phyloP scores from a whole-genome alignment of 2,888 invertebrate genomes.

The Diarsia dahlii region DNA sequence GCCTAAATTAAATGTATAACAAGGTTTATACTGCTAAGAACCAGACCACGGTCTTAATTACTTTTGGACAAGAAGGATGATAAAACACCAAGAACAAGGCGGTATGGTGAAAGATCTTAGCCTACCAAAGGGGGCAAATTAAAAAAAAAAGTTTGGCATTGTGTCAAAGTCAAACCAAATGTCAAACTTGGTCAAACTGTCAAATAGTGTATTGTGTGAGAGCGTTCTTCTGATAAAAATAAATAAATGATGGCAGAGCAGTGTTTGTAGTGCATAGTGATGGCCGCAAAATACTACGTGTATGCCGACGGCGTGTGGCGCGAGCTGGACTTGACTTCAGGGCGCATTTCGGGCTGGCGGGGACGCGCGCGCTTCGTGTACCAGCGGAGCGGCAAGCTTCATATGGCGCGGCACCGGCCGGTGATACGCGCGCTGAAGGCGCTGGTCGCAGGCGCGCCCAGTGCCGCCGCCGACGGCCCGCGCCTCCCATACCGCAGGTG shows the following conservation, averaged over 20 bases:
- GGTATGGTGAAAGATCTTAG: too few relatives aligned
- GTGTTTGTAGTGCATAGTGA: slow-evolving; percentile 12
- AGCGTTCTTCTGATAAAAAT: neutral
- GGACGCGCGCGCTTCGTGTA: slow-evolving; percentile 67
- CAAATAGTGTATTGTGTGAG: neutral
- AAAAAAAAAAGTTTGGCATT: too few relatives aligned
- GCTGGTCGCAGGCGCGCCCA: slow-evolving; percentile 60
- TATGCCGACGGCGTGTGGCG: slow-evolving; percentile 74
- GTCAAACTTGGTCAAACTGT: too few relatives aligned
- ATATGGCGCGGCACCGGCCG: slow-evolving; percentile 60
- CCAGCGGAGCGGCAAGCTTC: slow-evolving; percentile 65
- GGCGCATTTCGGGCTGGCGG: slow-evolving; percentile 69
- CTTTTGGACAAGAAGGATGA: too few relatives aligned
- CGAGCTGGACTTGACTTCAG: slow-evolving; percentile 66
- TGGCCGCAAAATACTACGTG: slow-evolving; percentile 67
- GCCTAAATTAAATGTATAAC: too few relatives aligned
- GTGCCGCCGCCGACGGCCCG: slow-evolving; percentile 65
- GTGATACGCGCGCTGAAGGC: slow-evolving; percentile 72
- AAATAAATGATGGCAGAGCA: neutral
- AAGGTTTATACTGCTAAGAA: too few relatives aligned
- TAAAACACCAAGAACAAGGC: too few relatives aligned
- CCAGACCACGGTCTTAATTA: too few relatives aligned
- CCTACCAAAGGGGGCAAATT: too few relatives aligned
- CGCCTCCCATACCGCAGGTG: slow-evolving; percentile 67
- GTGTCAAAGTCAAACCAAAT: too few relatives aligned